Conservation (phyloP, 2,113 vertebrate genomes). For the Chionodraco myersi region DNA sequence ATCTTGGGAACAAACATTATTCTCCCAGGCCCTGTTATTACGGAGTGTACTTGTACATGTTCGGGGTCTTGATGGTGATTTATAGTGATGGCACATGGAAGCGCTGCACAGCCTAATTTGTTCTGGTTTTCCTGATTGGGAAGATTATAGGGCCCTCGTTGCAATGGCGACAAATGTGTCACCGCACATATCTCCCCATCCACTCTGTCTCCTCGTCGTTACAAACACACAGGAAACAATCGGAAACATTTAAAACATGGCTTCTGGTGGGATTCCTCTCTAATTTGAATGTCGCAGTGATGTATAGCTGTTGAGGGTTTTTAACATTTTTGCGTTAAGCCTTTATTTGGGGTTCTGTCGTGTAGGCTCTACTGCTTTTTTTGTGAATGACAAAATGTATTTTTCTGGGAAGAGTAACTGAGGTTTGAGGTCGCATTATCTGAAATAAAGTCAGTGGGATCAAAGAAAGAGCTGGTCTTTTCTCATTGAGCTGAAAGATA, state of each 20-base stretch:
- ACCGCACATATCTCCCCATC: conserved; percentile 63
- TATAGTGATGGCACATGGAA: conserved; percentile 62
- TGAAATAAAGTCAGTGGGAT: conserved; percentile 39
- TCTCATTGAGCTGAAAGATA: conserved; percentile 18
- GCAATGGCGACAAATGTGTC: conserved; percentile 66
- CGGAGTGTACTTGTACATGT: conserved; percentile 27
- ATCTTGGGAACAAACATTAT: conserved; percentile 75
- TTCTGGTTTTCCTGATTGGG: conserved; percentile 71
- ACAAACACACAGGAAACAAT: conserved; percentile 55
- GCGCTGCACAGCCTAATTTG: conserved; percentile 69
- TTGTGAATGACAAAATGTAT: conserved; percentile 42
- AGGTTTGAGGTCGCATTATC: conserved; percentile 53
- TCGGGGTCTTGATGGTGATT: conserved; percentile 59
- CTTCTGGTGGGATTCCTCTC: conserved; percentile 28
- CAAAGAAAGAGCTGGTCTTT: neutral
- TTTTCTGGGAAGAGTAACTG: conserved; percentile 45
- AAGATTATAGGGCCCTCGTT: conserved; percentile 75
- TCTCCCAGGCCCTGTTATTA: conserved; percentile 71
- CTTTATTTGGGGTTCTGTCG: conserved; percentile 36
- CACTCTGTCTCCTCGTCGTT: conserved; percentile 54
- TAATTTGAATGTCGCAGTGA: conserved; percentile 41
- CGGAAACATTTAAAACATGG: conserved; percentile 38
- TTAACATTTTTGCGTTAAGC: conserved; percentile 28
- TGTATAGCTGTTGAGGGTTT: conserved; percentile 24
- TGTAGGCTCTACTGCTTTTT: conserved; percentile 14